phyloP scores from a whole-genome alignment of 2,113 vertebrate species.

The Pseudorhombus dupliciocellatus region DNA sequence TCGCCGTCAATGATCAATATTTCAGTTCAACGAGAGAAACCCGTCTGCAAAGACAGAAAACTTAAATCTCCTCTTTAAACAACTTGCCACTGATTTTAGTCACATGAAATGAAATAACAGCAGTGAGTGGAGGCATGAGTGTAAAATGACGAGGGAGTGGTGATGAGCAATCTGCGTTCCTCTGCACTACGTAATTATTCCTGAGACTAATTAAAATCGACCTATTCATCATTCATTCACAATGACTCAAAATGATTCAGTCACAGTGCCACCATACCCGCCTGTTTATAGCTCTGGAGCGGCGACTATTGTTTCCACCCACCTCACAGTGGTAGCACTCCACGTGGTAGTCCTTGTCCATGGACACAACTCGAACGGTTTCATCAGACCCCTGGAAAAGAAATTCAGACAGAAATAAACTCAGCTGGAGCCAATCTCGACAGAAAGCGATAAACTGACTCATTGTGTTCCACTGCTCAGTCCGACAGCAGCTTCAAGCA shows the following conservation, averaged over 20 bases:
- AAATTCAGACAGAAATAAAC: constrained; percentile 34
- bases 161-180: constrained; percentile 49
- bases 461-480: constrained; percentile 7
- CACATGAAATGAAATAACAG: constrained; percentile 5
- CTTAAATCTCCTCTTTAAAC: constrained; percentile 8
- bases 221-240: constrained; percentile 29
- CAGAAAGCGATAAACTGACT: neutral
- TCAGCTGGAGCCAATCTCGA: neutral
- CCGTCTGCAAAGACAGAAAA: neutral
- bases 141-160: constrained; percentile 35
- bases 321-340: constrained; percentile 97
- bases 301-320: constrained; percentile 43
- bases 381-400: constrained; percentile 92
- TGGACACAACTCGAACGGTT: constrained; percentile 95
- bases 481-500: constrained; percentile 21
- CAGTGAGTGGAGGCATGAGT: constrained; percentile 48
- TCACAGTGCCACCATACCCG: constrained; percentile 34
- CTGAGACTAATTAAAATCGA: constrained; percentile 62
- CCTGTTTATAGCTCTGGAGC: neutral
- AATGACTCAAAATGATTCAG: constrained; percentile 53
- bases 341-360: constrained; percentile 97
- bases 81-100: constrained; percentile 32
- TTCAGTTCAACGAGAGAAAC: constrained; percentile 6
- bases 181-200: constrained; percentile 44
- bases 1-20: neutral